Evolutionary conservation across 1,140 invertebrate species (phyloP), one percentile per base, ranked within the genome.

Genomic region (Cyclargus thomasi): DNA sequence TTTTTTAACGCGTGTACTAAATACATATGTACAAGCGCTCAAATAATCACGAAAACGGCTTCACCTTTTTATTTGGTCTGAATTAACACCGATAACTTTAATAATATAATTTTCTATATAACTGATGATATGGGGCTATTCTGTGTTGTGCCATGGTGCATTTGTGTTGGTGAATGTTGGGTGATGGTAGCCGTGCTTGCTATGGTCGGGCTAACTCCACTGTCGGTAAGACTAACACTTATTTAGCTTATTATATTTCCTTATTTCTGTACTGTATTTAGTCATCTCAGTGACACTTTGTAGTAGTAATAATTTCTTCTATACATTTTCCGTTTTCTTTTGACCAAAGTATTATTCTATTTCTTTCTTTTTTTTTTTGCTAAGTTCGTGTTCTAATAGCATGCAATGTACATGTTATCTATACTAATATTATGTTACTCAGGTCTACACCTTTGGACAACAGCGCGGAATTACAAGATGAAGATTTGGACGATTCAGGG

Each of bases 401-500:
- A 29, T 29, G 29, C 29, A 29, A n/a, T n/a, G n/a, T 29, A 65
- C 18, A 23, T 35, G 39, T 47, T 47, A 47, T 8, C 1, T 14
- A 47, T 47, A 7, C 8, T 29, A 29, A 8, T 8, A 2, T 16
- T 16, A 1, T 47, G 39, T 47, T 47, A 3, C 10, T 47, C 39
- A 47, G 39, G 39, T 47, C 39, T 2, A 16, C 3, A 11, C 39
- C 10, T 3, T 47, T 47, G 39, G 39, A 47, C 39, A 47, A 16
- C 39, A 47, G 39, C 39, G 39, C 39, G 16, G 55, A 62, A 29
- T 7, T 29, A n/a, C 55, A 57, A 29, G 65, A 62, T 2, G 63
- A 65, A 55, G 66, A 65, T n/a, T 23, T 64, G 10, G 47, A 67
- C 17, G 66, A 71, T 11, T 71, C 69, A 6, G 69, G 65, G 35